phyloP scores from a whole-genome alignment of 2,797 vertebrate species.

The Karalla daura region DNA sequence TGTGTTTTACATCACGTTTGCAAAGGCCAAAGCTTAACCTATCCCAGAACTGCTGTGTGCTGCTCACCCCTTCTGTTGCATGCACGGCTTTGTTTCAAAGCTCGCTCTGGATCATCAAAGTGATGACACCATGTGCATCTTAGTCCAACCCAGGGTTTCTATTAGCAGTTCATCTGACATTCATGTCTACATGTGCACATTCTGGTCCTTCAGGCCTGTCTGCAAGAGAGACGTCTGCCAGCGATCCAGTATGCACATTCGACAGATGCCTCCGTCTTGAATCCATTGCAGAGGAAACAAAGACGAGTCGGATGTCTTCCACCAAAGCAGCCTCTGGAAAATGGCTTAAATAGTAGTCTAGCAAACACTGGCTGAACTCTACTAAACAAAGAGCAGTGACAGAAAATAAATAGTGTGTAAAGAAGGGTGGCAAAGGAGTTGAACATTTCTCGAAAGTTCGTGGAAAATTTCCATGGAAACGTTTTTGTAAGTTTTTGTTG shows the following conservation, averaged over 20 bases:
- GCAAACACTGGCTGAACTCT: slow-evolving; percentile 63
- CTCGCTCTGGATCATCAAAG: slow-evolving; percentile 62
- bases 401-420: slow-evolving; percentile 76
- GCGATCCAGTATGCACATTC: slow-evolving; percentile 42
- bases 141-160: slow-evolving; percentile 45
- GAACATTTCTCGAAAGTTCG: too few species aligned
- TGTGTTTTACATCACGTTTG: slow-evolving; percentile 80
- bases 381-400: slow-evolving; percentile 76
- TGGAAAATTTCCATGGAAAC: too few species aligned
- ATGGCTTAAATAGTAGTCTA: slow-evolving; percentile 68
- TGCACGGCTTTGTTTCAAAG: slow-evolving; percentile 49
- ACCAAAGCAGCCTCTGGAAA: slow-evolving; percentile 73
- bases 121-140: slow-evolving; percentile 41
- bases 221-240: slow-evolving; percentile 42
- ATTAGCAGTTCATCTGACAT: slow-evolving; percentile 58
- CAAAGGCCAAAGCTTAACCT: slow-evolving; percentile 78
- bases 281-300: slow-evolving; percentile 56
- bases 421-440: too few species aligned
- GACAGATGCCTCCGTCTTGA: slow-evolving; percentile 60
- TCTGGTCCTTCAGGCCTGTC: slow-evolving; percentile 52
- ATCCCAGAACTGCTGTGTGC: slow-evolving; percentile 46
- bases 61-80: slow-evolving; percentile 33
- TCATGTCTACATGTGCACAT: slow-evolving; percentile 44
- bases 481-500: too few species aligned
- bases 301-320: slow-evolving; percentile 69